A percentile compares a stretch with the other conserved stretches of the same genome.
Conservation (phyloP, 2,888 invertebrate genomes). For the Liodrosophila aerea region DNA sequence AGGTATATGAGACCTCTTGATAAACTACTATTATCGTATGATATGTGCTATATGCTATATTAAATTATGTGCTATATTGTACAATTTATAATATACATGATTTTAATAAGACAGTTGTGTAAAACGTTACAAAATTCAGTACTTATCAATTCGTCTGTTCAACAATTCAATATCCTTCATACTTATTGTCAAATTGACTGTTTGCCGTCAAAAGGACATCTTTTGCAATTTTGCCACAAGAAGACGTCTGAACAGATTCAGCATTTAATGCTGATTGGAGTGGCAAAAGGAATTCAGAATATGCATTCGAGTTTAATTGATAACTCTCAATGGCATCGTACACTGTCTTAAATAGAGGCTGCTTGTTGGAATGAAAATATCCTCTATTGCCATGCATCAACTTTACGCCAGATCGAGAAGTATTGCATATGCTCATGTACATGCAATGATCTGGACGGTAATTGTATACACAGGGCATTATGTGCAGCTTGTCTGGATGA, state of each 20-base stretch:
- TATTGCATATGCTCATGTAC: constrained; percentile 93
- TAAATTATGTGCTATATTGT: too few species aligned
- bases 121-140: not conserved
- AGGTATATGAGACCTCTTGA: too few species aligned
- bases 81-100: too few species aligned
- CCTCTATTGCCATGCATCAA: constrained; percentile 94
- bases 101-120: too few species aligned
- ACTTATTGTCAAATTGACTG: constrained; percentile 80
- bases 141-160: not conserved
- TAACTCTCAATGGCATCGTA: constrained; percentile 85
- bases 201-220: constrained; percentile 83
- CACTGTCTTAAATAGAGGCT: constrained; percentile 91
- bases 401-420: constrained; percentile 86
- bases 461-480: constrained; percentile 93
- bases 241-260: constrained; percentile 84
- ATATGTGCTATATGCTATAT: too few species aligned
- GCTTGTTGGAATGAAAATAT: constrained; percentile 92
- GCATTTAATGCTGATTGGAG: constrained; percentile 82
- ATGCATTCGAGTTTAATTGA: constrained; percentile 84
- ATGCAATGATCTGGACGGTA: constrained; percentile 98
- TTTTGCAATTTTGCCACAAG: constrained; percentile 86
- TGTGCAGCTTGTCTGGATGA: constrained; percentile 90
- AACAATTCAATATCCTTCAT: not conserved
- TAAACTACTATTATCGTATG: too few species aligned
- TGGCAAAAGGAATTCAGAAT: constrained; percentile 69